Evolutionary conservation across 2,113 vertebrate species (phyloP), one percentile per base, ranked within the genome.

Genomic region (Indri indri): DNA sequence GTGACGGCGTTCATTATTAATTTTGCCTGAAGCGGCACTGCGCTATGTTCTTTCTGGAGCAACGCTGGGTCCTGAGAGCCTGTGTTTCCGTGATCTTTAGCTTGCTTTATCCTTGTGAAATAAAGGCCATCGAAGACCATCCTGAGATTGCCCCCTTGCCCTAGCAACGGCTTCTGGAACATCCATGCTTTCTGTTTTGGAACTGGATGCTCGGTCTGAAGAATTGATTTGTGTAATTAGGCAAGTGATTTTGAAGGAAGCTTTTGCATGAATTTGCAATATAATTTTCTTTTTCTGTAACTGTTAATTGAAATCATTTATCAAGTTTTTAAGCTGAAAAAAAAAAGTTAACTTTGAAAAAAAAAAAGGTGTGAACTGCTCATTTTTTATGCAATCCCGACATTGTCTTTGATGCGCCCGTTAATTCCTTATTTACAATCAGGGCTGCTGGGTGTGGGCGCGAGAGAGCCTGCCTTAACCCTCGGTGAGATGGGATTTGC

Each of bases 281-380:
- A 97, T 96, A 88, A 97, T 98, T 97, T 98, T 97, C 97, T 94
- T 97, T 98, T 98, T 98, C 97, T 97, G 97, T 97, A 97, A 98
- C 98, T 98, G 97, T 96, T 97, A 97, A 97, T 98, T 96, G 97
- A 97, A 98, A 98, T 97, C 96, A 96, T 96, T 97, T 98, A 98
- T 98, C 97, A 98, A 96, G 94, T 96, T 98, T 97, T 98, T 95
- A 92, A 97, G 93, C 95, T 32, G 94, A 71, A 97, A 96, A 92
- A 96, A 92, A 97, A 97, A 97, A 97, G 97, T 98, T 97, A 97
- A 98, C 97, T 98, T 98, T 52, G 54, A 83, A 95, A 93, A 93
- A 84, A 96, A 50, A 61, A 95, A 97, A 98, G 93, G 97, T 98
- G 97, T 97, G 97, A 98, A 97, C 96, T 94, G 96, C 90, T 98